A percentile compares a stretch with the other conserved stretches of the same genome.
Evolutionary conservation across 2,797 vertebrate genomes (phyloP).

Genomic region (Lacerta agilis): DNA sequence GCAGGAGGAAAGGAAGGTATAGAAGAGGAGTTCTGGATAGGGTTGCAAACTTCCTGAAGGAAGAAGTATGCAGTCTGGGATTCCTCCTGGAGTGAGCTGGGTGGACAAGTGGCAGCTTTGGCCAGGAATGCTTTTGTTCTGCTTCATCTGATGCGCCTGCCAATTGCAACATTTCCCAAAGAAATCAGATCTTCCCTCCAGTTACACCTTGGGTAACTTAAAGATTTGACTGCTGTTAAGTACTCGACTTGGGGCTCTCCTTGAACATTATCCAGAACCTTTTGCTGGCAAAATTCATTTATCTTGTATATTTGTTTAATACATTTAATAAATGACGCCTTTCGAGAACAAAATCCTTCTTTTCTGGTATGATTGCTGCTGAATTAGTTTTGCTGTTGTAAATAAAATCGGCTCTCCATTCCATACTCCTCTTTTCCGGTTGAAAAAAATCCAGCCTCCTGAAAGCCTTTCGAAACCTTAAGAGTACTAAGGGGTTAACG

Average conservation of each 20-base stretch:
- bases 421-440: background rate
- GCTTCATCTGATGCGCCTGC: background rate
- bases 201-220: background rate
- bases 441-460: background rate
- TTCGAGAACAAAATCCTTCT: background rate
- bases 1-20: too few relatives aligned
- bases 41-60: background rate
- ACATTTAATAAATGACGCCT: background rate
- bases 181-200: background rate
- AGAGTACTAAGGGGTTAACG: constrained; percentile 68
- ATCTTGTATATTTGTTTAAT: background rate
- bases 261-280: background rate
- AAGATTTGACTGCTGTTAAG: background rate
- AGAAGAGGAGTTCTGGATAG: background rate
- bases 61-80: background rate
- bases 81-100: background rate
- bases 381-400: background rate
- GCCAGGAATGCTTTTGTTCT: background rate
- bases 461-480: background rate
- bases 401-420: accelerated
- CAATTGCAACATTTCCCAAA: background rate
- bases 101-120: background rate
- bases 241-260: background rate
- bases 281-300: background rate
- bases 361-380: background rate